phyloP scores from a whole-genome alignment of 2,113 vertebrate genomes.

The Sinocyclocheilus maitianheensis region DNA sequence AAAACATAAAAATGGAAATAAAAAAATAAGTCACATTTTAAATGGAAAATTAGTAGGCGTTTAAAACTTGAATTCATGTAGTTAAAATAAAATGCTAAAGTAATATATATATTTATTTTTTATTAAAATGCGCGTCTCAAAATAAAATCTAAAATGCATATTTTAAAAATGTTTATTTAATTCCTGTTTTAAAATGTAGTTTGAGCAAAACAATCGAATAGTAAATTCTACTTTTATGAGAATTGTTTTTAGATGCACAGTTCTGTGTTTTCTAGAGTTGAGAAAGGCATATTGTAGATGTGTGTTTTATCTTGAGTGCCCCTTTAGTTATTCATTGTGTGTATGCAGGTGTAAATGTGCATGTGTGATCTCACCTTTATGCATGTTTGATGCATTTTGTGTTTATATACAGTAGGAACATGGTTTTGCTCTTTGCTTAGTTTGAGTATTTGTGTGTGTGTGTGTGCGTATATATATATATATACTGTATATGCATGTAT shows the following conservation, averaged over 20 bases:
- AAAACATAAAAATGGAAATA: not conserved
- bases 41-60: not conserved
- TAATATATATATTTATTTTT: not conserved
- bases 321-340: slow-evolving; percentile 28
- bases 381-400: not conserved
- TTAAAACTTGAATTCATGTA: not conserved
- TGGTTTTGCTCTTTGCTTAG: not conserved
- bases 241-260: not conserved
- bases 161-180: not conserved
- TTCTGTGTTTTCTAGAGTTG: no score
- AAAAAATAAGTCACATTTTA: not conserved
- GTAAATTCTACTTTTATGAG: not conserved
- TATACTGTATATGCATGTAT: no score
- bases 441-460: not conserved
- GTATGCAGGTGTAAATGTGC: not conserved
- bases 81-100: not conserved
- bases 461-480: no score
- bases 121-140: not conserved
- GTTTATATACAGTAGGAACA: not conserved
- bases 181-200: not conserved
- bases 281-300: not conserved
- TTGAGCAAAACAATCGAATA: not conserved
- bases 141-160: not conserved
- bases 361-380: not conserved
- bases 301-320: not conserved